Percentiles rank a stretch among this genome's conserved stretches.
These are phyloP conservation scores for Anableps anableps DNA, from an alignment of 2,797 vertebrate species.

Conservation along the genomic window DNA sequence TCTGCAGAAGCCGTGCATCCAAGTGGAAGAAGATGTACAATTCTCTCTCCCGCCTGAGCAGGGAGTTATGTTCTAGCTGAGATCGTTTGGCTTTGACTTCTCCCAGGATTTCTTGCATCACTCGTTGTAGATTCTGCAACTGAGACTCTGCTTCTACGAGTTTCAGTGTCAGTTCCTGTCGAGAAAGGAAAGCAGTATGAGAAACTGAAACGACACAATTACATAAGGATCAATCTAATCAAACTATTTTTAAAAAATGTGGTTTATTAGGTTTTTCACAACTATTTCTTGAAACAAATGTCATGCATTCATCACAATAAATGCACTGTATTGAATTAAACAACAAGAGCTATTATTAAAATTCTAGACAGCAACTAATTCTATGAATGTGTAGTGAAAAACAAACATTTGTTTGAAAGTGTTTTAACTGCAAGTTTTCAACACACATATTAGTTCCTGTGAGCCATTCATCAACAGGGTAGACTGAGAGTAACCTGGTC, in stretches of 20 bases:
- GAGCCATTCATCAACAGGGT: neutral
- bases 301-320: neutral
- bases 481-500: neutral
- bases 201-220: neutral
- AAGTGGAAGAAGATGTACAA: slow-evolving; percentile 90
- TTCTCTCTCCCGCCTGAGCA: slow-evolving; percentile 85
- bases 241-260: too few species aligned
- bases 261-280: neutral
- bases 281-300: neutral
- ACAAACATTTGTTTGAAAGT: neutral
- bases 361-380: neutral
- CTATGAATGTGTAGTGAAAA: too few species aligned
- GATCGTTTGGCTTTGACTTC: slow-evolving; percentile 87
- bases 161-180: slow-evolving; percentile 84
- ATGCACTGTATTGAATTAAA: neutral
- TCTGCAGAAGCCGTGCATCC: slow-evolving; percentile 83
- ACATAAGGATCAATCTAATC: neutral
- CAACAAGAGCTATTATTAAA: neutral
- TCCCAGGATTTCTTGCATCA: slow-evolving; percentile 84
- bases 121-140: slow-evolving; percentile 81
- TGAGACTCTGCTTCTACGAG: slow-evolving; percentile 83
- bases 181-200: neutral
- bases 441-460: neutral
- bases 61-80: slow-evolving; percentile 81
- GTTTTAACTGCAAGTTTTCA: neutral